These are phyloP conservation scores for Bhutanitis thaidina DNA, from an alignment of 2,888 invertebrate genomes.

Conservation along the genomic window DNA sequence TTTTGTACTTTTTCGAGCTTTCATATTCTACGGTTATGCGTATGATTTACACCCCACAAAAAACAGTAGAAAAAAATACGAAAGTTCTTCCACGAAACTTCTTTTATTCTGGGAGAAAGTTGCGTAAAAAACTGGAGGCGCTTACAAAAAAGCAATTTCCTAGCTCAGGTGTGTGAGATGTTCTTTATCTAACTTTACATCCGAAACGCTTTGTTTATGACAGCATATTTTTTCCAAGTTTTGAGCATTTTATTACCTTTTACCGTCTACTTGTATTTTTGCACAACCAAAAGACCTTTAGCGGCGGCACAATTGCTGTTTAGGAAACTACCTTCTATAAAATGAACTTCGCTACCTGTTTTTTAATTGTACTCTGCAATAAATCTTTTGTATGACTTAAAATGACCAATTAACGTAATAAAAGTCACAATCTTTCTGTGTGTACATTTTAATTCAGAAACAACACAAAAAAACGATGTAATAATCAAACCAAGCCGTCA, in stretches of 20 bases:
- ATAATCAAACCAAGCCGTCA: constrained; percentile 46
- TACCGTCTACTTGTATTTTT: no score
- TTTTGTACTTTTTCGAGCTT: constrained; percentile 55
- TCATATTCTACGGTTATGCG: constrained; percentile 53
- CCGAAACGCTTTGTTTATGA: constrained; percentile 77
- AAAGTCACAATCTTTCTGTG: constrained; percentile 7
- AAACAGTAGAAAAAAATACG: constrained; percentile 40
- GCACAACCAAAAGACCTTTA: constrained; percentile 50
- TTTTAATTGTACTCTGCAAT: constrained; percentile 18
- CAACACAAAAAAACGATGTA: constrained; percentile 48
- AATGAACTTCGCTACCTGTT: constrained; percentile 58
- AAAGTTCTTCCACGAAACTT: constrained; percentile 74
- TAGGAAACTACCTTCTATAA: constrained; percentile 49
- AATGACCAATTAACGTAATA: background rate
- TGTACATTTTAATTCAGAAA: constrained; percentile 30
- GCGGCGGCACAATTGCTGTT: constrained; percentile 58
- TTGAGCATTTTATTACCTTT: constrained; percentile 75
- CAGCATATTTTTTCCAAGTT: constrained; percentile 75
- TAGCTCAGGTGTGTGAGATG: constrained; percentile 80
- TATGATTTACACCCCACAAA: constrained; percentile 65
- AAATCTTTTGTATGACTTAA: background rate
- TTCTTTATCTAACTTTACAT: constrained; percentile 81
- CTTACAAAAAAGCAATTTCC: constrained; percentile 80
- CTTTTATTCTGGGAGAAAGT: constrained; percentile 77
- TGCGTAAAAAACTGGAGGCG: constrained; percentile 76